A percentile compares a stretch with the other conserved stretches of the same genome.
Evolutionary conservation across 1,140 invertebrate genomes (phyloP).

Genomic region (Hylaeus volcanicus): DNA sequence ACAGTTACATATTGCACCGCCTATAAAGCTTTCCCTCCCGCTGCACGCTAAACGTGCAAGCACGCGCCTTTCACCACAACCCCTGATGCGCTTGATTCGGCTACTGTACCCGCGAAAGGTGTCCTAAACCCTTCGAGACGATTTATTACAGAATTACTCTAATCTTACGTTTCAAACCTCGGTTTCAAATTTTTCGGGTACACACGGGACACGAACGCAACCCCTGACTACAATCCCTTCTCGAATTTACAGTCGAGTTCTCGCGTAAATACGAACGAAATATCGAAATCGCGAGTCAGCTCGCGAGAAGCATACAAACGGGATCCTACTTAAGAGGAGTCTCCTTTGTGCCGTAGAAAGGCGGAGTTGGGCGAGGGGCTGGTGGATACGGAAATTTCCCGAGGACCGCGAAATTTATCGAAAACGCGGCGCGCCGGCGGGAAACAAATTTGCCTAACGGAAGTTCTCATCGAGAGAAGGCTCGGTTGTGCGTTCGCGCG

Average conservation of each 20-base stretch:
- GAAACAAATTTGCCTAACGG: slow-evolving; percentile 14
- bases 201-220: no score
- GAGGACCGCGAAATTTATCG: slow-evolving; percentile 21
- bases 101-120: no score
- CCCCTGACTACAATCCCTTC: no score
- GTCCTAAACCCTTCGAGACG: no score
- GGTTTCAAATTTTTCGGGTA: no score
- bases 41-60: neutral
- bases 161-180: no score
- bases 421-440: neutral
- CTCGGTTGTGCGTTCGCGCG: neutral
- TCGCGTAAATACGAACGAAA: neutral
- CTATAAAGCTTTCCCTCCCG: slow-evolving; percentile 41
- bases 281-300: neutral
- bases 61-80: neutral
- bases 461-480: slow-evolving; percentile 2
- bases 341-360: no score
- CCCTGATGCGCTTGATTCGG: no score
- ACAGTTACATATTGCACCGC: slow-evolving; percentile 70
- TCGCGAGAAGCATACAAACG: neutral
- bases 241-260: slow-evolving; percentile 1
- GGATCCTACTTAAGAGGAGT: neutral
- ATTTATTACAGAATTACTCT: no score
- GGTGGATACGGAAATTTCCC: slow-evolving; percentile 14
- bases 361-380: no score